Base-by-base conservation (phyloP, 2,888 invertebrate species). In the Schizaphis graminum region DNA sequence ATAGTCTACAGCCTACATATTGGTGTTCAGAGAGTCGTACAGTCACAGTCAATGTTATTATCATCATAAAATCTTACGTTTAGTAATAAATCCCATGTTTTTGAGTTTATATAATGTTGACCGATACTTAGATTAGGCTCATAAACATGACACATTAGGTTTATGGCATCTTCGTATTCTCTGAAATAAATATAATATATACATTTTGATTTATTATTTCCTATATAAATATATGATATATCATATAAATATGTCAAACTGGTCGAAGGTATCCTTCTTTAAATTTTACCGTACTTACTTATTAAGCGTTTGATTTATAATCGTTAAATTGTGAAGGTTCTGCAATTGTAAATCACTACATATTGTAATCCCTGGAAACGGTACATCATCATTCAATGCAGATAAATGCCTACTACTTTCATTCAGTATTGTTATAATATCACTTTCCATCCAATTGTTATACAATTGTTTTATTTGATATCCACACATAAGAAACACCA, bases 361-460 rank as follows among this genome's bases (percentile, higher is more conserved):
- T 61, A 95, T 85, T 56, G 95, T 95, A 35, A 95, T 92, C 47
- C 95, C 95, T 0, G 95, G 95, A 56, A 95, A 95, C n/a, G 95
- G 95, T 5, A 95, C 57, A 67, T 67, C 57, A 67, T 67, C 89
- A 67, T 95, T 90, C 85, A 93, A 93, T 8, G 91, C 94, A 28
- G 67, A 49, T 28, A 41, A 67, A 41, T 88, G 7, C 21, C 35
- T 89, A 53, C 91, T 92, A n/a, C 89, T 94, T 35, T 92, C 91
- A 26, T 84, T 94, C 89, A 94, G 87, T 93, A 91, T 85, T n/a
- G 94, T 94, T 35, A 95, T 89, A 24, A 95, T 94, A 53, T 91
- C 57, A 77, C 94, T 88, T 93, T 92, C 67, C 91, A 91, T 93
- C 95, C 94, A 95, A 91, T 94, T 91, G 21, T 88, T 89, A 28